phyloP scores from a whole-genome alignment of 1,140 invertebrate species.

The Cotesia glomerata region DNA sequence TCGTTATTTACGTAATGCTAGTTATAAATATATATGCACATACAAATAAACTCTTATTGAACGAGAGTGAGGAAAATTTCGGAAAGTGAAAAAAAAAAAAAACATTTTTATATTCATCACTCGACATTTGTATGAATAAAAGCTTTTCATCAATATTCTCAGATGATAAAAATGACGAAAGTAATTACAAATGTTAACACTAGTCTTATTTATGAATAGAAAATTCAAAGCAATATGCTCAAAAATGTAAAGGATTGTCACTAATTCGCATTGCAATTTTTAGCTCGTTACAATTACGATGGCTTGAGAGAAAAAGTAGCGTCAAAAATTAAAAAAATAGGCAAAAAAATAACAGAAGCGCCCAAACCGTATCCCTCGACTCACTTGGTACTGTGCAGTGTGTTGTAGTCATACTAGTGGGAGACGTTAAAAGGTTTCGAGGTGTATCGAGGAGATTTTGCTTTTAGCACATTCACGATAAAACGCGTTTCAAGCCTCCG shows the following conservation, averaged over 20 bases:
- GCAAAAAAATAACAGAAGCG: neutral
- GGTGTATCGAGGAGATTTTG: constrained; percentile 62
- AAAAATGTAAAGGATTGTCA: constrained; percentile 8
- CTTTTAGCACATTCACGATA: constrained; percentile 63
- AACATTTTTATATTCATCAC: neutral
- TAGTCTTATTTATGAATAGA: neutral
- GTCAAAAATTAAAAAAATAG: too few relatives aligned
- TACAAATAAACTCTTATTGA: neutral
- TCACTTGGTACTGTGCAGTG: constrained; percentile 40
- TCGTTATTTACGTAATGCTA: constrained; percentile 42
- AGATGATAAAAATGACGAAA: neutral
- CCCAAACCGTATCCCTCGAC: constrained; percentile 43
- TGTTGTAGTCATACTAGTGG: constrained; percentile 30
- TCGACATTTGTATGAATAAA: too few relatives aligned
- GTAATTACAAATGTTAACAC: too few relatives aligned
- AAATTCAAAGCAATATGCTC: neutral
- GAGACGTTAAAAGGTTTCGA: constrained; percentile 61
- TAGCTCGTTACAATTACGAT: neutral
- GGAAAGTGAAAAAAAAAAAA: neutral
- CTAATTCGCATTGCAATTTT: constrained; percentile 11
- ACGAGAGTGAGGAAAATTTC: constrained; percentile 10
- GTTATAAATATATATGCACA: neutral
- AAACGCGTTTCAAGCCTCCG: constrained; percentile 51
- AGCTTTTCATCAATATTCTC: neutral
- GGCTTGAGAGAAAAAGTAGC: too few relatives aligned